Conservation (phyloP, 2,888 invertebrate genomes). For the Gerris lacustris region DNA sequence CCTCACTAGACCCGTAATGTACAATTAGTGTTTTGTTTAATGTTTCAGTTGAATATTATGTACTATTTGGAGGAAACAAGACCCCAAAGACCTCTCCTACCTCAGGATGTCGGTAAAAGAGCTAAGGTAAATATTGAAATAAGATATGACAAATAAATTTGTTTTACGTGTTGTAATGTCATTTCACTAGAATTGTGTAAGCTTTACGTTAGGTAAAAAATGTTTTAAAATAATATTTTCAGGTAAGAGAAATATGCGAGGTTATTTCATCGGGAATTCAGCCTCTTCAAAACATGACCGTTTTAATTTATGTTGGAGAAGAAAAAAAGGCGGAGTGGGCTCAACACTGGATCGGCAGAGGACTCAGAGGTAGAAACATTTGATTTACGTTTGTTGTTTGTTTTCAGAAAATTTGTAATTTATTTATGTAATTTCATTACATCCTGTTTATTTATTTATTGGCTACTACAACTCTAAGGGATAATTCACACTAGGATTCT, state of each 20-base stretch:
- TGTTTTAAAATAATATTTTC: constrained; percentile 15
- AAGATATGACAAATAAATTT: constrained; percentile 9
- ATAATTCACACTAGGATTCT: too few species aligned
- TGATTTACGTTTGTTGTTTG: too few species aligned
- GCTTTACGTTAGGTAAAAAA: too few species aligned
- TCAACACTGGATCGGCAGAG: constrained; percentile 79
- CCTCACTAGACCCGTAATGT: too few species aligned
- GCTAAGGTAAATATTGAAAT: constrained; percentile 59
- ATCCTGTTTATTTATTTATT: background rate
- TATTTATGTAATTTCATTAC: constrained; percentile 6
- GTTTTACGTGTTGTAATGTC: too few species aligned
- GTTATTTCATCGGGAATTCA: constrained; percentile 90
- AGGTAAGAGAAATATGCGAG: constrained; percentile 75
- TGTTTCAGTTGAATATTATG: constrained; percentile 64
- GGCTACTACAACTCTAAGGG: background rate
- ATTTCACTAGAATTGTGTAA: too few species aligned
- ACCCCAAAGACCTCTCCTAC: constrained; percentile 72
- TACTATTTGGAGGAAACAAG: constrained; percentile 91
- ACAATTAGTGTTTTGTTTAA: too few species aligned
- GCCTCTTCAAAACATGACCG: constrained; percentile 84
- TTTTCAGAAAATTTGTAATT: background rate
- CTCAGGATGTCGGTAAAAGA: constrained; percentile 73
- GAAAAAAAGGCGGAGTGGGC: constrained; percentile 88
- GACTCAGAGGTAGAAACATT: constrained; percentile 50
- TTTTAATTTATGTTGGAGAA: constrained; percentile 74